phyloP scores from a whole-genome alignment of 2,113 vertebrate species.

The Chionomys nivalis region DNA sequence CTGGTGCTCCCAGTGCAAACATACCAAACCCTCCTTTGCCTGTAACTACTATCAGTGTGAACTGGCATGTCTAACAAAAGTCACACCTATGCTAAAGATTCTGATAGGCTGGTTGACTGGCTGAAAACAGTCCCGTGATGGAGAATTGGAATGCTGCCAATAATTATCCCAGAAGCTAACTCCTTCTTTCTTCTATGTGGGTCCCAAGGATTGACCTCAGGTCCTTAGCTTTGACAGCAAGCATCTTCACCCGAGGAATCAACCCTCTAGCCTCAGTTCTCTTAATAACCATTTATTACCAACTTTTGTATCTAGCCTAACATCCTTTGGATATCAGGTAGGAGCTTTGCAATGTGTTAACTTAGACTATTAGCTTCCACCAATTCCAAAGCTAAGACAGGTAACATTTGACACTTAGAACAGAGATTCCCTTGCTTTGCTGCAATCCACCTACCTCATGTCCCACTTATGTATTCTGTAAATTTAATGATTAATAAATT shows the following conservation, averaged over 20 bases:
- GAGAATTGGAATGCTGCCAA: not conserved
- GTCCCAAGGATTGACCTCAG: not conserved
- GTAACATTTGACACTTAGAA: not conserved
- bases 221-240: not conserved
- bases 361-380: not conserved
- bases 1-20: not conserved
- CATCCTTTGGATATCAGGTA: not conserved
- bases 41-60: not conserved
- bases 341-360: not conserved
- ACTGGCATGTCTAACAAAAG: not conserved
- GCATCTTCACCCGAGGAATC: not conserved
- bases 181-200: not conserved
- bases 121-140: not conserved
- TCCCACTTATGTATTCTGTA: no score
- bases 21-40: not conserved
- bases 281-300: not conserved
- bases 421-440: not conserved
- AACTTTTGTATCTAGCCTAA: not conserved
- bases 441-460: no score
- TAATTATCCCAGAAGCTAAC: not conserved
- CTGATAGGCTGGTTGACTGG: not conserved
- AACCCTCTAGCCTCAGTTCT: not conserved
- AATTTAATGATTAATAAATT: no score
- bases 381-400: not conserved
- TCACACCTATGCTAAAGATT: not conserved